Base-by-base conservation (phyloP, 1,140 invertebrate species). In the Drosophila lacteicornis region DNA sequence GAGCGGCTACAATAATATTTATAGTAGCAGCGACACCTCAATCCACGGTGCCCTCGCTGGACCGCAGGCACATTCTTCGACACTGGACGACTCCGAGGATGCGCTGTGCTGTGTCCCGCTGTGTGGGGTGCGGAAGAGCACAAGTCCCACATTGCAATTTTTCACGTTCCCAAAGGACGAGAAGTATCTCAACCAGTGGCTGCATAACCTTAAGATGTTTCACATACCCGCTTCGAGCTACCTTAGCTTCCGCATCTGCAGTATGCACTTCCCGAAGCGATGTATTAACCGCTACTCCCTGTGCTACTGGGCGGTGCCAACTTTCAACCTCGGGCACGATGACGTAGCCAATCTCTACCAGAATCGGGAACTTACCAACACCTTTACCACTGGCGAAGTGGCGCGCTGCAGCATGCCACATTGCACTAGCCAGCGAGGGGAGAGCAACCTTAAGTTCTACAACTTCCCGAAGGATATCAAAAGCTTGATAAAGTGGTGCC, bases 261-360 rank as follows among this genome's bases (percentile, higher is more conserved):
- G 91, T 60, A 87, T 92, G 79, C 91, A 92, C 68, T 92, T 92
- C 27, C 91, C 91, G 3, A 92, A 92, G 56, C 91, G 91, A 27
- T 92, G 91, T 45, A 92, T 92, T 8, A 92, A 92, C 71, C 84
- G 84, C 2, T 92, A 92, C 49, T 92, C 91, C 0, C 40, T 92
- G 38, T 92, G 91, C 73, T 92, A 92, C 61, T 92, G 91, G 91
- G 91, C 91, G 3, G 91, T 92, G 67, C 91, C 91, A 7, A 92
- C 91, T 2, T 92, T 92, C 25, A 92, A 92, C 78, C 58, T 92
- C 51, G 91, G 91, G 1, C 91, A 92, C 33, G 91, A 92, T 15
- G 91, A 92, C 79, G 87, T 92, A 1, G 91, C 91, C 19, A 92
- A 92, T 82, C 55, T 92, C 13, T 92, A 92, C 81, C 91, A 92